These are phyloP conservation scores for Spizaetus ornatus DNA, from an alignment of 2,113 vertebrate genomes.

Conservation along the genomic window DNA sequence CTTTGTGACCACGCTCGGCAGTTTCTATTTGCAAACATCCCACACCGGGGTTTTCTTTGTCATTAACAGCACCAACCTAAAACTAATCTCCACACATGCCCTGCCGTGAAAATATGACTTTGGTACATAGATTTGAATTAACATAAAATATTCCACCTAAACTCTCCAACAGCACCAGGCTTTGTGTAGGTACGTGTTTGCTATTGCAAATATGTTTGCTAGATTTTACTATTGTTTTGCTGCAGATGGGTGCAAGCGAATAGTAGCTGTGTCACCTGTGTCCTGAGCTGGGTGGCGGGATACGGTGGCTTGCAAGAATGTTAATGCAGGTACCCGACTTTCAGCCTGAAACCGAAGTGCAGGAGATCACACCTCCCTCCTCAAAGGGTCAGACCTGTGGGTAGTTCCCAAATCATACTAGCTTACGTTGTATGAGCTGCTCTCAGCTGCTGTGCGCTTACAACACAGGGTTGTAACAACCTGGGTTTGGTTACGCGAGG, in stretches of 20 bases:
- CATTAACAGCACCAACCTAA: not conserved
- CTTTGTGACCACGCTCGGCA: not conserved
- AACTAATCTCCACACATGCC: not conserved
- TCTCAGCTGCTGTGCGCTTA: not conserved
- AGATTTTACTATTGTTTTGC: not conserved
- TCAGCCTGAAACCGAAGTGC: not conserved
- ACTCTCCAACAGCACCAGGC: not conserved
- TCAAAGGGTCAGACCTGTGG: rapidly evolving
- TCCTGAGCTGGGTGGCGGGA: not conserved
- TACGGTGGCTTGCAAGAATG: rapidly evolving
- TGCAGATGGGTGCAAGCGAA: not conserved
- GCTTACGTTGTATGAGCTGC: rapidly evolving
- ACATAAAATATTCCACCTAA: not conserved
- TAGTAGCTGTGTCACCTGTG: not conserved
- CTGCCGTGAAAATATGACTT: not conserved
- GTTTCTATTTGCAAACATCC: not conserved
- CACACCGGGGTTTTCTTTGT: not conserved
- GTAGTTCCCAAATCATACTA: not conserved
- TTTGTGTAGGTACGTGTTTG: not conserved
- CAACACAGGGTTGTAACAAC: not conserved
- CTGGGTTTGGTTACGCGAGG: not conserved
- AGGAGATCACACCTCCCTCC: not conserved
- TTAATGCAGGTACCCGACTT: rapidly evolving
- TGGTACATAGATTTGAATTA: not conserved
- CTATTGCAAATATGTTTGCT: not conserved